Percentiles rank a stretch among this genome's conserved stretches.
Conservation (phyloP, 2,113 vertebrate species). For the Cochlearius cochlearius region DNA sequence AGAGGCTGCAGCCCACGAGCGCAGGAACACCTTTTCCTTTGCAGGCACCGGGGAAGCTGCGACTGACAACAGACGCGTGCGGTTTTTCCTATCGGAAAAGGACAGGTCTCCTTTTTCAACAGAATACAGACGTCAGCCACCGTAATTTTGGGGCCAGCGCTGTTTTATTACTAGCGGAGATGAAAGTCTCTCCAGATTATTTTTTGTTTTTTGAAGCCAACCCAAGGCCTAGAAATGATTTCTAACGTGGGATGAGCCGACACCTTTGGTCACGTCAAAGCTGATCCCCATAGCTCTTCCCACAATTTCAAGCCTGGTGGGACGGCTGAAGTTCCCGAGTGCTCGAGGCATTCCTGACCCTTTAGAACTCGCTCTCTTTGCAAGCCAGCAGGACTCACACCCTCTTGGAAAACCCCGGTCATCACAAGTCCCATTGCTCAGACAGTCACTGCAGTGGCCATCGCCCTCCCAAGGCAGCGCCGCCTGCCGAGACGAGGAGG, state of each 20-base stretch:
- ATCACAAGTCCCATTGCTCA: not conserved
- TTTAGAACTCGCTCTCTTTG: not conserved
- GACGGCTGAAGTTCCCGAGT: not conserved
- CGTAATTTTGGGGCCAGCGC: not conserved
- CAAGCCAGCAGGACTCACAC: not conserved
- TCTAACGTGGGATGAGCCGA: not conserved
- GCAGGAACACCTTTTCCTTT: not conserved
- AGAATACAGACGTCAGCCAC: not conserved
- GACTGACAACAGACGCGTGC: not conserved
- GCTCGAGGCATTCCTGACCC: not conserved
- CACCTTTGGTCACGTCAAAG: not conserved
- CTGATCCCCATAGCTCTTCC: not conserved
- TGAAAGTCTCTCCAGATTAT: not conserved
- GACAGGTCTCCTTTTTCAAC: not conserved
- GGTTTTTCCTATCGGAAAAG: slow-evolving; percentile 36
- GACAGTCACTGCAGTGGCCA: not conserved
- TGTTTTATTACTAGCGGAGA: not conserved
- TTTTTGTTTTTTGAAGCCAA: not conserved
- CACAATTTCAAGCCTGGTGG: not conserved
- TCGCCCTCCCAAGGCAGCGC: not conserved
- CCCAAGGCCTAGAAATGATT: not conserved
- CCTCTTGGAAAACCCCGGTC: not conserved
- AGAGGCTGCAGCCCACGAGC: not conserved
- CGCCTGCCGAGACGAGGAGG: not conserved
- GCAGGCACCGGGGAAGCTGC: not conserved